Percentiles rank a stretch among this genome's conserved stretches.
phyloP scores from a whole-genome alignment of 2,113 vertebrate species.

The Merops nubicus region DNA sequence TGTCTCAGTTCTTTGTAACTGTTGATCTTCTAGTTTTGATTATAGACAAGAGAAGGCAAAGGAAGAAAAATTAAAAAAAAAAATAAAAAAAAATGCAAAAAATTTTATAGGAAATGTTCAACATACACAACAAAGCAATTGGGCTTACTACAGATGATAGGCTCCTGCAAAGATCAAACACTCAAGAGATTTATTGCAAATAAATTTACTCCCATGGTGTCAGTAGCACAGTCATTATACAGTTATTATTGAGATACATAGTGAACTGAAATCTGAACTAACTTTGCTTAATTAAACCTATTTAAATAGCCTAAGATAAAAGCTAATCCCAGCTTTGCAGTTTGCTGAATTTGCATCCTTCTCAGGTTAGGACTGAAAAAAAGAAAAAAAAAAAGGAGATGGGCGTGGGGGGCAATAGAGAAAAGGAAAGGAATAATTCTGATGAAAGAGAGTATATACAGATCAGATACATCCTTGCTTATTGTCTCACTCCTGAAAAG shows the following conservation, averaged over 20 bases:
- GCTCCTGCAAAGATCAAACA: not conserved
- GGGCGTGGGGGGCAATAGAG: accelerated
- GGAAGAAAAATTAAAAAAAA: not conserved
- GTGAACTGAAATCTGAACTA: not conserved
- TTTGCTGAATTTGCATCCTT: not conserved
- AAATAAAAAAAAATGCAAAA: not conserved
- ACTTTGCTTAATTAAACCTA: not conserved
- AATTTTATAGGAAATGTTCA: not conserved
- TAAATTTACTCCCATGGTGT: not conserved
- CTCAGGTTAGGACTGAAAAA: not conserved
- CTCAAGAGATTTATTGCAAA: not conserved
- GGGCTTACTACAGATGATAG: not conserved
- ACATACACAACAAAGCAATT: not conserved
- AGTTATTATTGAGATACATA: not conserved
- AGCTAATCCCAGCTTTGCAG: not conserved
- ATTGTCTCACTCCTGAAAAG: not conserved
- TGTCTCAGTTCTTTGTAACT: not conserved
- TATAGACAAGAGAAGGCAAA: accelerated
- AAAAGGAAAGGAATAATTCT: not conserved
- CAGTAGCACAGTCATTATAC: not conserved
- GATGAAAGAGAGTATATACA: too few species aligned
- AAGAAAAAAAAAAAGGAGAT: too few species aligned
- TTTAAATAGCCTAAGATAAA: not conserved
- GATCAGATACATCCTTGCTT: not conserved
- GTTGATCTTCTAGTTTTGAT: not conserved